These are phyloP conservation scores for Gibbula magus DNA, from an alignment of 2,888 invertebrate species.

Conservation along the genomic window DNA sequence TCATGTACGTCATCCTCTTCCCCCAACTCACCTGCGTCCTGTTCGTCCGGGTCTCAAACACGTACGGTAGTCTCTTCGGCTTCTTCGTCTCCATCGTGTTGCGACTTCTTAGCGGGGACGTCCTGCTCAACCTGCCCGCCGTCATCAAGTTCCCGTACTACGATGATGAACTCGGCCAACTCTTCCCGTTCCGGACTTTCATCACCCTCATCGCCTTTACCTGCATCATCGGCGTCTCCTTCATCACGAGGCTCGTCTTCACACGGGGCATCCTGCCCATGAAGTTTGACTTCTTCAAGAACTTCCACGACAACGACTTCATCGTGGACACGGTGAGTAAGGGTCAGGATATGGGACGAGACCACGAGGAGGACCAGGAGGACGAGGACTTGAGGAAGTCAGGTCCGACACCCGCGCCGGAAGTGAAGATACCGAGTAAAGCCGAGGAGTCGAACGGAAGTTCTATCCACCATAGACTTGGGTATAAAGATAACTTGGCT, in stretches of 20 bases:
- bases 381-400: neutral
- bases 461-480: no score
- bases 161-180: conserved; percentile 39
- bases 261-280: conserved; percentile 28
- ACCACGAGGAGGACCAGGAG: neutral
- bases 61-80: conserved; percentile 59
- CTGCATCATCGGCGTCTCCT: conserved; percentile 38
- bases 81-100: conserved; percentile 84
- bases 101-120: conserved; percentile 90
- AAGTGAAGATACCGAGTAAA: no score
- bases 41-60: conserved; percentile 43
- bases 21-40: conserved; percentile 47
- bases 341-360: neutral
- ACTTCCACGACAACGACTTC: neutral
- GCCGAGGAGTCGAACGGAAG: no score
- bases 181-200: conserved; percentile 54
- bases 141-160: conserved; percentile 47
- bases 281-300: conserved; percentile 36
- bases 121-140: conserved; percentile 80
- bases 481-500: no score
- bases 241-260: conserved; percentile 44
- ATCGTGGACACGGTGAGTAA: neutral
- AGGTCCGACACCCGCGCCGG: neutral
- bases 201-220: conserved; percentile 45
- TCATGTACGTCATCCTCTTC: conserved; percentile 49